Percentiles rank a stretch among this genome's conserved stretches.
Conservation (phyloP, 2,888 invertebrate genomes). For the Amphipyra tragopoginis region DNA sequence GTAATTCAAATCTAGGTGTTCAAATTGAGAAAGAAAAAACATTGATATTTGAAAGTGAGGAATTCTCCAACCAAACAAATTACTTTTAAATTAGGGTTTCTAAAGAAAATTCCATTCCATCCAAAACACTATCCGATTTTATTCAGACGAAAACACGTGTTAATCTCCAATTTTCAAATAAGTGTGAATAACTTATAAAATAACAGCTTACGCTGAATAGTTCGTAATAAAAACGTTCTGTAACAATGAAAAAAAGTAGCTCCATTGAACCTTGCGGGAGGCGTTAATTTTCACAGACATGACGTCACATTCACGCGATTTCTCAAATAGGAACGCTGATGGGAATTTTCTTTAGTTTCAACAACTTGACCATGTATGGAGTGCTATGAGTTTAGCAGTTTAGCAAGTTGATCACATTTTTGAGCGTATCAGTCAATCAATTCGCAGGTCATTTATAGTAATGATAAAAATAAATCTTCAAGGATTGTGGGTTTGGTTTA, state of each 20-base stretch:
- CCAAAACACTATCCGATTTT: background rate
- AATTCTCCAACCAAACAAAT: no score
- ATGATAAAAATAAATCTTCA: no score
- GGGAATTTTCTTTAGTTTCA: conserved; percentile 26
- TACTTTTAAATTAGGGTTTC: no score
- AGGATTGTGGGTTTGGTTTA: no score
- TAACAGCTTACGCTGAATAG: conserved; percentile 1
- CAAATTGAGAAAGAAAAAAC: no score
- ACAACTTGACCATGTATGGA: background rate
- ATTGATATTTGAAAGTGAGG: no score
- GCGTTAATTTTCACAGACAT: conserved; percentile 35
- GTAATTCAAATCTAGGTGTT: no score
- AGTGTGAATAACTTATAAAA: conserved; percentile 11
- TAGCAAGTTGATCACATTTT: conserved; percentile 4
- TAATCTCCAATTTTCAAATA: background rate
- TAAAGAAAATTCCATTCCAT: no score
- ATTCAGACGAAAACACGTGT: background rate
- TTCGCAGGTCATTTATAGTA: no score
- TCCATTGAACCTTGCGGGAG: conserved; percentile 20
- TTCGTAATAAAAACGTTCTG: conserved; percentile 13
- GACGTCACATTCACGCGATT: conserved; percentile 26
- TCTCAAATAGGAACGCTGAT: conserved; percentile 7
- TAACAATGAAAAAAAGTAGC: conserved; percentile 18
- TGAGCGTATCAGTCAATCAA: no score
- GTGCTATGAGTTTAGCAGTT: conserved; percentile 4